Conservation (phyloP, 1,140 invertebrate genomes). For the Macrocentrus cingulum region DNA sequence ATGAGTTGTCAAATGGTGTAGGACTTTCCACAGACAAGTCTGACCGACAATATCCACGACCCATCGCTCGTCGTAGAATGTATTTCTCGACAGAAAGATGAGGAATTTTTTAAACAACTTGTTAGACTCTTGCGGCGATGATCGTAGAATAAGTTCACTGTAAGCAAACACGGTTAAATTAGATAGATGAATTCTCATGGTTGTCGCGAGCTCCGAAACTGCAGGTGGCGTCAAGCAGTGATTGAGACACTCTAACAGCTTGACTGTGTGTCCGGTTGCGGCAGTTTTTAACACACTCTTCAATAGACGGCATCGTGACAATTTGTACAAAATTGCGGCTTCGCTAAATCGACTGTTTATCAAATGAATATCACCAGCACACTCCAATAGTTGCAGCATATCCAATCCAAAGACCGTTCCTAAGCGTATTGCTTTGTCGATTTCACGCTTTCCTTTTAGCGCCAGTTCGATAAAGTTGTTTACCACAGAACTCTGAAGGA, state of each 20-base stretch:
- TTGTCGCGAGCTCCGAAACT: conserved; percentile 62
- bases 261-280: conserved; percentile 68
- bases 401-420: conserved; percentile 67
- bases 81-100: conserved; percentile 69
- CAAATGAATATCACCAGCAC: conserved; percentile 71
- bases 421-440: conserved; percentile 63
- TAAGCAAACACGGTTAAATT: conserved; percentile 71
- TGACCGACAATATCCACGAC: conserved; percentile 67
- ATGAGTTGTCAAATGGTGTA: conserved; percentile 63
- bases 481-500: conserved; percentile 67
- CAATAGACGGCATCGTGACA: conserved; percentile 69
- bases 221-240: conserved; percentile 61
- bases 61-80: conserved; percentile 70
- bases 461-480: conserved; percentile 69
- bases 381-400: conserved; percentile 70
- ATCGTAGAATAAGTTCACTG: conserved; percentile 64
- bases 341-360: conserved; percentile 65
- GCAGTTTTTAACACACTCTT: conserved; percentile 76
- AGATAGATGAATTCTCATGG: conserved; percentile 68
- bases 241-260: conserved; percentile 67
- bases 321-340: conserved; percentile 71
- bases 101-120: conserved; percentile 61
- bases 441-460: conserved; percentile 57
- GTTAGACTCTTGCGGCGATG: conserved; percentile 42
- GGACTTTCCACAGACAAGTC: conserved; percentile 65